Evolutionary conservation across 1,140 invertebrate species (phyloP).

Genomic region (Lerema accius): DNA sequence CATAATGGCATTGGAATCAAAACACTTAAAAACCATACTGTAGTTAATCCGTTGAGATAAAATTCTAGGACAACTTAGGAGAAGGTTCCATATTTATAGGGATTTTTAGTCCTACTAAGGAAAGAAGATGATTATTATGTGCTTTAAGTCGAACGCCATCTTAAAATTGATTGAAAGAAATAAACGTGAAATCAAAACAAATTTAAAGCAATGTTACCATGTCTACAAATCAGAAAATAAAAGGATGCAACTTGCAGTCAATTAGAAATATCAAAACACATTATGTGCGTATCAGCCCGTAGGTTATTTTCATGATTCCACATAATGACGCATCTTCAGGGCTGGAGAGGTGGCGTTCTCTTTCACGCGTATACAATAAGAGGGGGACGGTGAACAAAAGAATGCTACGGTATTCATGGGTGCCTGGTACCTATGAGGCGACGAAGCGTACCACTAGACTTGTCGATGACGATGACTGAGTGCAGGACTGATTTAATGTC

Average conservation of each 20-base stretch:
- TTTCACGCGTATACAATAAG: conserved; percentile 39
- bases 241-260: conserved; percentile 10
- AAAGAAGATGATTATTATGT: too few relatives aligned
- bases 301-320: conserved; percentile 23
- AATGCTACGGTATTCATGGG: conserved; percentile 69
- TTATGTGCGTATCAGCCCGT: conserved; percentile 21
- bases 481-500: conserved; percentile 30
- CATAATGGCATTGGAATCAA: too few relatives aligned
- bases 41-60: too few relatives aligned
- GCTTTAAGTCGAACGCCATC: too few relatives aligned
- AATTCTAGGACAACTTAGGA: too few relatives aligned
- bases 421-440: conserved; percentile 50
- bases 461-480: conserved; percentile 72
- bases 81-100: too few relatives aligned
- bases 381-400: conserved; percentile 68
- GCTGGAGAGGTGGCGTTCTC: conserved; percentile 27
- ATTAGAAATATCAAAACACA: conserved; percentile 6
- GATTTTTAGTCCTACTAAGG: too few relatives aligned
- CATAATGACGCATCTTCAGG: conserved; percentile 23
- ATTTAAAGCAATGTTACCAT: too few relatives aligned
- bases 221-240: too few relatives aligned
- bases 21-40: too few relatives aligned
- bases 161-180: too few relatives aligned
- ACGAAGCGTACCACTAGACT: conserved; percentile 70
- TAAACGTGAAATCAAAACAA: too few relatives aligned